Evolutionary conservation across 2,888 invertebrate species (phyloP), one percentile per base, ranked within the genome.

Genomic region (Oxytorus armatus): DNA sequence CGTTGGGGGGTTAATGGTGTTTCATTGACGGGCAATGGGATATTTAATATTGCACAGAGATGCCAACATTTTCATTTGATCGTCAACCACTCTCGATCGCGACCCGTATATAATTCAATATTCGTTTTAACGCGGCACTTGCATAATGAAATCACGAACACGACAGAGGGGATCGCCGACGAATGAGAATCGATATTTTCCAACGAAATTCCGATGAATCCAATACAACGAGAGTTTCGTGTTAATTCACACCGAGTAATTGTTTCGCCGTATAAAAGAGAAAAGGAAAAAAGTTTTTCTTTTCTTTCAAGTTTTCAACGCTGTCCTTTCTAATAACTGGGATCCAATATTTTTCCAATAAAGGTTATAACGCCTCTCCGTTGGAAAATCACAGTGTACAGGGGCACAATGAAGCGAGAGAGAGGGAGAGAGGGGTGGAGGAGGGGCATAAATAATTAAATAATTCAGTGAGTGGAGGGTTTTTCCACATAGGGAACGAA

Each of bases 391-490:
- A 2, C 5, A 3, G 29, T 29, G 2, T 29, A 29, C 29, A 29
- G 5, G 29, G n/a, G n/a, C n/a, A n/a, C 65, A 66, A 65, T 57
- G n/a, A 63, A 66, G 65, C 65, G 29, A 65, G 53, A 47, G 16
- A 16, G 33, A 14, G 47, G 36, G 18, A 42, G 18, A 53, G 8
- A 51, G 21, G 33, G 16, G 10, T 14, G 11, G n/a, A 21, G n/a
- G 57, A 29, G 11, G n/a, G 1, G 36, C 29, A 29, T 29, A 5
- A 29, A 29, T 29, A n/a, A n/a, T n/a, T n/a, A 29, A 29, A 29
- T 29, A 29, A 29, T 29, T 5, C 29, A 29, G 29, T 5, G 29
- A 29, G 29, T 29, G 29, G 29, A 29, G 5, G 29, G 5, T 29
- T 29, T 29, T 29, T 29, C 3, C 29, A 29, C 29, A 29, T 3